Evolutionary conservation across 2,113 vertebrate genomes (phyloP), one percentile per base, ranked within the genome.

Genomic region (Neolamprologus sp.): DNA sequence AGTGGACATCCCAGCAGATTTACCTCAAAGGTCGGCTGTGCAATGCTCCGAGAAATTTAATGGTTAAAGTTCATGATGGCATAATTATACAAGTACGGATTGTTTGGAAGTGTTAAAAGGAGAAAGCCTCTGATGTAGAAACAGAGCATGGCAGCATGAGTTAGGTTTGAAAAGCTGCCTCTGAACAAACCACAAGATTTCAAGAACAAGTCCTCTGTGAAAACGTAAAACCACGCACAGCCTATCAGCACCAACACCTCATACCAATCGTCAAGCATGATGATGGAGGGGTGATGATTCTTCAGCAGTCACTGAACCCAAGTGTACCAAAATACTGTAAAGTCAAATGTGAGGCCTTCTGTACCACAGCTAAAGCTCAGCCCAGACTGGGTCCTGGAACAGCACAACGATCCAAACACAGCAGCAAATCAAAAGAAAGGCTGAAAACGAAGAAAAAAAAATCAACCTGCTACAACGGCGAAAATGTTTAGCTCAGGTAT

Each of bases 141-240:
- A 40, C 35, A 14, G 12, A 68, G n/a, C 35, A 3, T 23, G 63
- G 63, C 35, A 23, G 1, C 35, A 71, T 0, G 7, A 40, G 2
- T 71, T 71, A 42, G 12, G 63, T 71, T 71, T 23, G 63, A 40
- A 71, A 71, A 40, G 60, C 3, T 1, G 33, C 57, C 3, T 60
- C 28, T 60, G 57, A 33, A 60, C 57, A 60, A 33, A 60, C 14
- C 57, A 60, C 65, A 23, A 71, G 65, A 68, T 21, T 68, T 68
- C 33, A 40, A 21, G 21, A 71, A 71, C 65, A 71, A 42, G 13
- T 71, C n/a, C 65, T 42, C 21, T 42, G 65, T 35, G 30, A 35
- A 65, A 65, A 65, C 3, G 6, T 14, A 42, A 73, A 73, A 45
- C 68, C 40, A 73, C 14, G 0, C 40, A 73, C 37, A 73, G 68